These are phyloP conservation scores for Esox niger DNA, from an alignment of 2,113 vertebrate species.

Conservation along the genomic window DNA sequence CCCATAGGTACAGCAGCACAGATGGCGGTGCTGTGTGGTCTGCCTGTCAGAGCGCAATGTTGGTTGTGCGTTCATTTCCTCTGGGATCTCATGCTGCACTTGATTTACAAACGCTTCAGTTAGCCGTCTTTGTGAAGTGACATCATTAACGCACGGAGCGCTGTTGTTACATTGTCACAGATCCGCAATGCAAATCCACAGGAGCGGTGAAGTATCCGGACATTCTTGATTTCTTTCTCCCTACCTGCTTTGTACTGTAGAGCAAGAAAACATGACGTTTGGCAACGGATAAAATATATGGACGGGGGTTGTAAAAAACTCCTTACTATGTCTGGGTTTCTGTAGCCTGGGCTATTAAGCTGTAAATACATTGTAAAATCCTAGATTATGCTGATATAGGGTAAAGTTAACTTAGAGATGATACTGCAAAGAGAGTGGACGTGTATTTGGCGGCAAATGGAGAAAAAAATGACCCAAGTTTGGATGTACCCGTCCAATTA, in stretches of 20 bases:
- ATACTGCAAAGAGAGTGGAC: slow-evolving; percentile 22
- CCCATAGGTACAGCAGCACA: background rate
- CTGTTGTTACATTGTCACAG: too few species aligned
- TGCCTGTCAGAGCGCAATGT: too few species aligned
- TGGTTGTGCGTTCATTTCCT: too few species aligned
- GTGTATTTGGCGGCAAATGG: too few species aligned
- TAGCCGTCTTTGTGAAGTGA: too few species aligned
- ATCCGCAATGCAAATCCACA: slow-evolving; percentile 23
- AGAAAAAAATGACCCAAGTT: too few species aligned
- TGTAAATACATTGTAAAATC: slow-evolving; percentile 65
- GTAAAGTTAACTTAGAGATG: slow-evolving; percentile 40
- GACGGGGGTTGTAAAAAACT: slow-evolving; percentile 57
- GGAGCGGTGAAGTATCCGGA: too few species aligned
- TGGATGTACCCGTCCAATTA: too few species aligned
- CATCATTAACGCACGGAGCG: background rate
- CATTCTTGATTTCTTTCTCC: background rate
- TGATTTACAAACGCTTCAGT: too few species aligned
- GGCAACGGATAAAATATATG: slow-evolving; percentile 54
- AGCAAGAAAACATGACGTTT: slow-evolving; percentile 57
- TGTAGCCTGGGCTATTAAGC: slow-evolving; percentile 62
- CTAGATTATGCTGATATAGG: slow-evolving; percentile 49
- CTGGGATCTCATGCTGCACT: too few species aligned
- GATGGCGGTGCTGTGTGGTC: too few species aligned
- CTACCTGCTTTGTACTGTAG: slow-evolving; percentile 29
- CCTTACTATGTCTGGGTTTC: slow-evolving; percentile 65